A percentile compares a stretch with the other conserved stretches of the same genome.
phyloP scores from a whole-genome alignment of 2,888 invertebrate species.

The Melanotus villosus region DNA sequence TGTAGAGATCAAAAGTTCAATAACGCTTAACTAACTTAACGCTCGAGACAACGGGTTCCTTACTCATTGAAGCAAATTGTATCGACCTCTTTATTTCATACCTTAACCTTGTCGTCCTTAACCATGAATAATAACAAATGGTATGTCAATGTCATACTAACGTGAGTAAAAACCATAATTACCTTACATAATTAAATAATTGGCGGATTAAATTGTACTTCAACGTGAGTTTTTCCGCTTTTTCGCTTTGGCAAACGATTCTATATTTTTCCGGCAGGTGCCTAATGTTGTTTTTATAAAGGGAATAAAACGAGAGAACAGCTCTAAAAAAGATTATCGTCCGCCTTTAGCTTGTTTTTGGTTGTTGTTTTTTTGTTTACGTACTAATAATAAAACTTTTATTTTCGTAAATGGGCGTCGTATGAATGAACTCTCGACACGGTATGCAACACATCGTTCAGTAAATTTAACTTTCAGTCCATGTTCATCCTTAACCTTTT shows the following conservation, averaged over 20 bases:
- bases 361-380: neutral
- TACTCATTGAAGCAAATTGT: neutral
- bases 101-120: neutral
- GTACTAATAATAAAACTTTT: neutral
- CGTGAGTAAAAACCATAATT: too few species aligned
- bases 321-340: too few species aligned
- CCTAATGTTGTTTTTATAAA: too few species aligned
- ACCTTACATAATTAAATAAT: too few species aligned
- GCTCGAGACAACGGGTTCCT: neutral
- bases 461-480: neutral
- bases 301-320: too few species aligned
- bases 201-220: too few species aligned
- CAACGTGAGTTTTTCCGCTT: too few species aligned
- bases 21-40: neutral
- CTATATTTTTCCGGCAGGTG: too few species aligned
- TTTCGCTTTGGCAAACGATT: too few species aligned
- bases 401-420: neutral
- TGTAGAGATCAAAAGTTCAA: too few species aligned
- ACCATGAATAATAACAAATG: neutral
- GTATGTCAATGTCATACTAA: too few species aligned
- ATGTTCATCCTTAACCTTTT: neutral
- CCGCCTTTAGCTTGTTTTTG: neutral
- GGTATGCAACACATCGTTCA: conserved; percentile 1
- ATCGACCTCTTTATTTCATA: neutral
- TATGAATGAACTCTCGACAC: neutral